Percentiles rank a stretch among this genome's conserved stretches.
Conservation (phyloP, 2,113 vertebrate species). For the Salvelinus fontinalis region DNA sequence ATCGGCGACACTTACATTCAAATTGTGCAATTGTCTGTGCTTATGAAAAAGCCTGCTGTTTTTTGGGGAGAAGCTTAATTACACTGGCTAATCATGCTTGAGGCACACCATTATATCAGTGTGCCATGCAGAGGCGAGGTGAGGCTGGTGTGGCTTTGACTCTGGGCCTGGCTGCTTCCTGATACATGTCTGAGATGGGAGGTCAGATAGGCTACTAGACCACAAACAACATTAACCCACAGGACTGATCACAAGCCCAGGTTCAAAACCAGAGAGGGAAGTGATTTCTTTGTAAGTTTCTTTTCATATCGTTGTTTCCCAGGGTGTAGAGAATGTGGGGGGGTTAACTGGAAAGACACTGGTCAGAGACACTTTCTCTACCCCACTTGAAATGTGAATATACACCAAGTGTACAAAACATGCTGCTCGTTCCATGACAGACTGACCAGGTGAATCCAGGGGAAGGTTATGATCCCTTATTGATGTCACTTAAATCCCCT, state of each 20-base stretch:
- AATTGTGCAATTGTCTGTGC: slow-evolving; percentile 56
- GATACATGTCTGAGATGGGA: slow-evolving; percentile 32
- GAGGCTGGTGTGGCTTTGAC: slow-evolving; percentile 46
- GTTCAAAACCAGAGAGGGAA: neutral
- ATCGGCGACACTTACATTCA: slow-evolving; percentile 53
- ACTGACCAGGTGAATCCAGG: no score
- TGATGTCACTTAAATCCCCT: no score
- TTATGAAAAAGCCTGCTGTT: slow-evolving; percentile 50
- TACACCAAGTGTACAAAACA: no score
- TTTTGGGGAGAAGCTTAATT: slow-evolving; percentile 54
- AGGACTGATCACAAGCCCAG: neutral
- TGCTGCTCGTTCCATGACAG: no score
- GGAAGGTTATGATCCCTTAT: no score
- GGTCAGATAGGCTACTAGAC: slow-evolving; percentile 27
- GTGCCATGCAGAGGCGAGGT: slow-evolving; percentile 48
- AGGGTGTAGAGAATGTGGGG: slow-evolving; percentile 4
- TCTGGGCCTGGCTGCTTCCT: slow-evolving; percentile 29
- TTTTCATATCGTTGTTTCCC: neutral
- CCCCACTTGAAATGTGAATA: slow-evolving; percentile 41
- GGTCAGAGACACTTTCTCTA: slow-evolving; percentile 20
- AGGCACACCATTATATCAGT: slow-evolving; percentile 63
- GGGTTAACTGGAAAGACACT: neutral
- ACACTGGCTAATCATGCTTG: slow-evolving; percentile 63
- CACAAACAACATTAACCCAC: slow-evolving; percentile 22
- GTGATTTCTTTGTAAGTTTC: neutral